These are phyloP conservation scores for Neocrepidodera transversa DNA, from an alignment of 2,888 invertebrate genomes.

Conservation along the genomic window DNA sequence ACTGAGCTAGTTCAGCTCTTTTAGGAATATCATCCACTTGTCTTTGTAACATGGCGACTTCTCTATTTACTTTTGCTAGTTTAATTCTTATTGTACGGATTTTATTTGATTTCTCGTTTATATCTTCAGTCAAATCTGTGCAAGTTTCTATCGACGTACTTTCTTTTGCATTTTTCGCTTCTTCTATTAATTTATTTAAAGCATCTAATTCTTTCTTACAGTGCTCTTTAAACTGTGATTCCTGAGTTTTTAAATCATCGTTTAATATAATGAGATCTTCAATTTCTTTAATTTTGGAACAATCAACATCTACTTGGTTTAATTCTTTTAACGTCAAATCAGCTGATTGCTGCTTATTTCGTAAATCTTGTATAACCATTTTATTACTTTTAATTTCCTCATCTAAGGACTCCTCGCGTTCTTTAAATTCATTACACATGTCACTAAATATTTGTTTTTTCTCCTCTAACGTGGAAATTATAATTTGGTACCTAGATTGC, in stretches of 20 bases:
- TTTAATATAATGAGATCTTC: slow-evolving; percentile 71
- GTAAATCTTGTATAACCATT: slow-evolving; percentile 45
- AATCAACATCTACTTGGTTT: slow-evolving; percentile 60
- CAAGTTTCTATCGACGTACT: slow-evolving; percentile 57
- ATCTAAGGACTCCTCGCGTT: slow-evolving; percentile 60
- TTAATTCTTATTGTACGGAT: slow-evolving; percentile 70
- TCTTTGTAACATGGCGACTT: slow-evolving; percentile 81
- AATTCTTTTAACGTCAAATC: slow-evolving; percentile 61
- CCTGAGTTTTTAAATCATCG: slow-evolving; percentile 76
- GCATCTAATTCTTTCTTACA: slow-evolving; percentile 70
- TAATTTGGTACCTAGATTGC: slow-evolving; percentile 52
- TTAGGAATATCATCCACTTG: slow-evolving; percentile 94
- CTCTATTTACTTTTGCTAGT: slow-evolving; percentile 80
- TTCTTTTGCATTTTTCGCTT: slow-evolving; percentile 58
- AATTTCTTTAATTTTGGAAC: slow-evolving; percentile 65
- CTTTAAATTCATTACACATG: slow-evolving; percentile 63
- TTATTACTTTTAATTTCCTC: slow-evolving; percentile 55
- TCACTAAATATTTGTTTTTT: slow-evolving; percentile 52
- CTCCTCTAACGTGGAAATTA: slow-evolving; percentile 49
- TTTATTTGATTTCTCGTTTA: slow-evolving; percentile 70
- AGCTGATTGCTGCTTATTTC: slow-evolving; percentile 53
- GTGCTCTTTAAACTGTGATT: slow-evolving; percentile 75
- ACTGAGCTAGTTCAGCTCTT: slow-evolving; percentile 91
- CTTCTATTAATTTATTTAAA: slow-evolving; percentile 56
- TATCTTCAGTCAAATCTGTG: slow-evolving; percentile 61